These are phyloP conservation scores for Hetaerina titia DNA, from an alignment of 2,888 invertebrate genomes.

Conservation along the genomic window DNA sequence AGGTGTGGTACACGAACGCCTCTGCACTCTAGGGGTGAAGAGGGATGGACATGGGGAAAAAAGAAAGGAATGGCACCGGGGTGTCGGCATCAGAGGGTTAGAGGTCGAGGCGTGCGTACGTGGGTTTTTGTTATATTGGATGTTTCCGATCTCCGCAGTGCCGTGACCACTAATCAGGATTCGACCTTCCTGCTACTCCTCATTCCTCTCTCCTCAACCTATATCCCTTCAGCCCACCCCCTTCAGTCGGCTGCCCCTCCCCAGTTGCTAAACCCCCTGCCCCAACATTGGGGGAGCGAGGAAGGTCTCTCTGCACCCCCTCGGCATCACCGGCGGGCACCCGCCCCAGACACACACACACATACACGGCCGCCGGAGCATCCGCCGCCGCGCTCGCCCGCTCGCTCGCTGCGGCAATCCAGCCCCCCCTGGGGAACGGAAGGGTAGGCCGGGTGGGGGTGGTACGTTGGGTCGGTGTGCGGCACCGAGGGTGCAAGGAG, in stretches of 20 bases:
- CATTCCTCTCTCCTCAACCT: background rate
- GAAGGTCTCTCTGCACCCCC: background rate
- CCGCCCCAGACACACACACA: constrained; percentile 33
- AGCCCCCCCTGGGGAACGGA: background rate
- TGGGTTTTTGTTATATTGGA: constrained; percentile 64
- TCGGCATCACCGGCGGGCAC: constrained; percentile 2
- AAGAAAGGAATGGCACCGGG: background rate
- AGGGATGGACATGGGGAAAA: background rate
- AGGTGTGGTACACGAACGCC: background rate
- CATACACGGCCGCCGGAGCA: background rate
- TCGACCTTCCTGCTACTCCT: constrained; percentile 24
- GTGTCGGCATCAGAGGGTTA: background rate
- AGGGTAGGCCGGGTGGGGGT: background rate
- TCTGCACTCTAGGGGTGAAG: background rate
- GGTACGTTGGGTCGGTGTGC: no score
- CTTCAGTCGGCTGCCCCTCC: no score
- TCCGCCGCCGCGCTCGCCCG: constrained; percentile 36
- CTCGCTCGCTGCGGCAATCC: constrained; percentile 56
- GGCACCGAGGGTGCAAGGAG: background rate
- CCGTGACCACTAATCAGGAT: constrained; percentile 65
- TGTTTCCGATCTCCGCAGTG: constrained; percentile 66
- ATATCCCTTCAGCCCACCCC: background rate
- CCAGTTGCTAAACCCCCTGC: no score
- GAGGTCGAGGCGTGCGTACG: constrained; percentile 56
- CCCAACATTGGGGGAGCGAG: background rate